Conservation (phyloP, 2,797 vertebrate genomes). For the Thunnus albacares region DNA sequence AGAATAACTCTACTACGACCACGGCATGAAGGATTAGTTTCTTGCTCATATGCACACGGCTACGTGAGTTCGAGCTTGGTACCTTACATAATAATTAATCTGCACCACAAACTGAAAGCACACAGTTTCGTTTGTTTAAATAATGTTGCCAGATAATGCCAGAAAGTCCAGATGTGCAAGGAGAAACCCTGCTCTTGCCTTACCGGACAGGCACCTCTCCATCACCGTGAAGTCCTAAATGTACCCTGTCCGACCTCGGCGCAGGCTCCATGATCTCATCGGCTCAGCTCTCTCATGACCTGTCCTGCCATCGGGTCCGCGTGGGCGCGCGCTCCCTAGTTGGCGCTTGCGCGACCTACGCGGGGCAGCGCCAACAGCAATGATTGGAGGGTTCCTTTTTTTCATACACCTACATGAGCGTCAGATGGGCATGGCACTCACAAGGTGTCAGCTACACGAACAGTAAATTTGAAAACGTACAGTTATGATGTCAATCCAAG, state of each 20-base stretch:
- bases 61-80: slow-evolving; percentile 71
- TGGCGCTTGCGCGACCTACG: slow-evolving; percentile 66
- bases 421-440: background rate
- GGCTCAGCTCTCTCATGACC: slow-evolving; percentile 71
- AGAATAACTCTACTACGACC: slow-evolving; percentile 69
- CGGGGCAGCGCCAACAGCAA: slow-evolving; percentile 24
- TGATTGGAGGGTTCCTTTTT: slow-evolving; percentile 21
- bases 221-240: slow-evolving; percentile 56
- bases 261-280: slow-evolving; percentile 74
- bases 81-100: slow-evolving; percentile 85
- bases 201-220: slow-evolving; percentile 70
- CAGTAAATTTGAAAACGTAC: background rate
- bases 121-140: slow-evolving; percentile 48
- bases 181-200: slow-evolving; percentile 25
- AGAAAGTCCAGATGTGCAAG: slow-evolving; percentile 44
- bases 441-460: background rate
- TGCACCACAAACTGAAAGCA: slow-evolving; percentile 55
- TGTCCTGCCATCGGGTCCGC: slow-evolving; percentile 75
- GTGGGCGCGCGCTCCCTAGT: slow-evolving; percentile 71
- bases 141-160: slow-evolving; percentile 8
- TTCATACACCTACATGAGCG: slow-evolving; percentile 11
- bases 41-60: slow-evolving; percentile 74
- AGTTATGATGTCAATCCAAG: background rate
- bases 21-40: slow-evolving; percentile 79
- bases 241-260: slow-evolving; percentile 57